Evolutionary conservation across 2,113 vertebrate species (phyloP).

Genomic region (Hippocampus comes): DNA sequence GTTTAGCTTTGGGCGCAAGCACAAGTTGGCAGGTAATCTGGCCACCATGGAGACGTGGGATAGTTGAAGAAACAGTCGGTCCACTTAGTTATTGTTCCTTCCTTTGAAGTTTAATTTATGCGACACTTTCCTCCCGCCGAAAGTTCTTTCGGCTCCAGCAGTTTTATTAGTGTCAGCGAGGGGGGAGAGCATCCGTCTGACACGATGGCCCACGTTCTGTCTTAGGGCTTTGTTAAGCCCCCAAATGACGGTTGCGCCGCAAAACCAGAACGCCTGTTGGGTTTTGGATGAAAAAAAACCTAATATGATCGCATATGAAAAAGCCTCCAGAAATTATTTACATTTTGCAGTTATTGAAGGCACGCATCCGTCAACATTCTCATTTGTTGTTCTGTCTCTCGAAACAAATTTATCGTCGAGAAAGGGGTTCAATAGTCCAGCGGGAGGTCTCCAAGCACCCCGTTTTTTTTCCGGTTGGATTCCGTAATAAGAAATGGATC

Average conservation of each 20-base stretch:
- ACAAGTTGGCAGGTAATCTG: slow-evolving; percentile 12
- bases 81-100: slow-evolving; percentile 16
- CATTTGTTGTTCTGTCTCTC: slow-evolving; percentile 40
- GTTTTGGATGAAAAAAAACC: slow-evolving; percentile 5
- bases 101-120: slow-evolving; percentile 34
- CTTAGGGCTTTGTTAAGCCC: background rate
- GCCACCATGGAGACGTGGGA: background rate
- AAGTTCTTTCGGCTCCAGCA: slow-evolving; percentile 20
- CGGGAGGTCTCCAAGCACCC: slow-evolving; percentile 22
- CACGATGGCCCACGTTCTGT: slow-evolving; percentile 5
- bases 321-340: slow-evolving; percentile 43
- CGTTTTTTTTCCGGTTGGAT: background rate
- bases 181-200: slow-evolving; percentile 13
- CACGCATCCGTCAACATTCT: slow-evolving; percentile 11
- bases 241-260: slow-evolving; percentile 20
- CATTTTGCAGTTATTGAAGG: slow-evolving; percentile 14
- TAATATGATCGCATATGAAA: slow-evolving; percentile 13
- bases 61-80: slow-evolving; percentile 12
- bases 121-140: background rate
- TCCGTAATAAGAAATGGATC: slow-evolving; percentile 49
- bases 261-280: slow-evolving; percentile 6
- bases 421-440: slow-evolving; percentile 28
- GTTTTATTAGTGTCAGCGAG: slow-evolving; percentile 29
- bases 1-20: slow-evolving; percentile 22
- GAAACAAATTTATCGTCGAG: slow-evolving; percentile 30